These are phyloP conservation scores for Hypercompe scribonia DNA, from an alignment of 2,888 invertebrate species.

Conservation along the genomic window DNA sequence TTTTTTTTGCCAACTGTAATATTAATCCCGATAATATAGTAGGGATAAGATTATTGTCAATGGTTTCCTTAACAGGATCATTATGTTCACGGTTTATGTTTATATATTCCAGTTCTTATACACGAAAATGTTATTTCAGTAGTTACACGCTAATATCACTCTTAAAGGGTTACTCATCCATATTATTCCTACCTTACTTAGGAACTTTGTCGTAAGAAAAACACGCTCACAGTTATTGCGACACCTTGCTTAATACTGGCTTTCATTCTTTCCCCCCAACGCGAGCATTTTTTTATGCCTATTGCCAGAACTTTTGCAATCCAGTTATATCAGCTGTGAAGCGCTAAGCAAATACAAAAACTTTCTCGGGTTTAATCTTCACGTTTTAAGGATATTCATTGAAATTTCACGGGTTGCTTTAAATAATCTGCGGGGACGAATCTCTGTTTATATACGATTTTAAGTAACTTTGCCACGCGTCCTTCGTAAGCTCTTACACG, in stretches of 20 bases:
- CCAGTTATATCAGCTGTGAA: conserved; percentile 86
- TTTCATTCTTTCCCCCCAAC: conserved; percentile 73
- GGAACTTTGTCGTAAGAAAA: conserved; percentile 75
- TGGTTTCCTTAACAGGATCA: no score
- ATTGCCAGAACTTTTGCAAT: conserved; percentile 85
- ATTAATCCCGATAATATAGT: no score
- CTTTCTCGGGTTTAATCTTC: conserved; percentile 83
- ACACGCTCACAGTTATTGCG: conserved; percentile 78
- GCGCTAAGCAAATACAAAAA: conserved; percentile 85
- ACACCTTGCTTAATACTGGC: conserved; percentile 78
- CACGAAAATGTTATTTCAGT: conserved; percentile 23
- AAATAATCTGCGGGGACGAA: conserved; percentile 77
- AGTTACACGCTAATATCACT: conserved; percentile 57
- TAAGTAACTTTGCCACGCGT: conserved; percentile 49
- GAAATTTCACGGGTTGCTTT: conserved; percentile 81
- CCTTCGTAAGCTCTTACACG: conserved; percentile 43
- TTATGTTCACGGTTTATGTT: no score
- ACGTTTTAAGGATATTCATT: conserved; percentile 83
- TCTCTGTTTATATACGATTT: conserved; percentile 66
- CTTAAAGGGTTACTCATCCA: conserved; percentile 61
- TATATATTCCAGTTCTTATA: background rate
- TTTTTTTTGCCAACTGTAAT: no score
- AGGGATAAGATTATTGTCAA: no score
- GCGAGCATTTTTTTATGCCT: conserved; percentile 84
- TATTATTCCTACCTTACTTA: conserved; percentile 67